Percentiles rank a stretch among this genome's conserved stretches.
Conservation (phyloP, 2,888 invertebrate genomes). For the Dastarcus helophoroides region DNA sequence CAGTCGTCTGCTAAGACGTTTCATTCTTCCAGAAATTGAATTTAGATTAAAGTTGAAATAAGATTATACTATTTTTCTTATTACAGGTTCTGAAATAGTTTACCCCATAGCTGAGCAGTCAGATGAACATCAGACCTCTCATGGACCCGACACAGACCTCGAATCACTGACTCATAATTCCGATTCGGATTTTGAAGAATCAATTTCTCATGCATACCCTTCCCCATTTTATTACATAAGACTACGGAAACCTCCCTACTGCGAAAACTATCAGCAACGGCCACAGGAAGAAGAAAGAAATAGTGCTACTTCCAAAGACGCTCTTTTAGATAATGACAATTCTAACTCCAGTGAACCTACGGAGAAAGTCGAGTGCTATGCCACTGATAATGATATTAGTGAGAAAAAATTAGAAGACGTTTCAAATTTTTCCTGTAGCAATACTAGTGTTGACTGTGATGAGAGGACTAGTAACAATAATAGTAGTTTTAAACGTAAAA, state of each 20-base stretch:
- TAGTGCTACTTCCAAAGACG: constrained; percentile 61
- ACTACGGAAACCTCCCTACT: constrained; percentile 24
- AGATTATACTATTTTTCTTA: too few relatives aligned
- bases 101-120: constrained; percentile 79
- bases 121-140: constrained; percentile 62
- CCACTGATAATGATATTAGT: constrained; percentile 31
- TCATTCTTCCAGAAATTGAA: too few relatives aligned
- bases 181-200: constrained; percentile 53
- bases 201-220: constrained; percentile 39
- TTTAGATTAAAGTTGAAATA: too few relatives aligned
- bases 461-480: constrained; percentile 13
- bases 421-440: constrained; percentile 31
- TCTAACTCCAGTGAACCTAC: constrained; percentile 48
- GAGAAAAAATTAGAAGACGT: constrained; percentile 32
- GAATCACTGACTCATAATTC: constrained; percentile 46
- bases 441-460: constrained; percentile 31
- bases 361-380: constrained; percentile 35
- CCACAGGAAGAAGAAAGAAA: constrained; percentile 54
- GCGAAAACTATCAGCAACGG: constrained; percentile 35
- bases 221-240: constrained; percentile 48
- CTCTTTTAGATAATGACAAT: constrained; percentile 49
- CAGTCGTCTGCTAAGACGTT: too few relatives aligned
- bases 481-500: constrained; percentile 12
- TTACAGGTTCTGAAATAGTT: constrained; percentile 65
- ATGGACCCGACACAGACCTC: constrained; percentile 49